A percentile compares a stretch with the other conserved stretches of the same genome.
phyloP scores from a whole-genome alignment of 2,888 invertebrate genomes.

The Fragum sueziense region DNA sequence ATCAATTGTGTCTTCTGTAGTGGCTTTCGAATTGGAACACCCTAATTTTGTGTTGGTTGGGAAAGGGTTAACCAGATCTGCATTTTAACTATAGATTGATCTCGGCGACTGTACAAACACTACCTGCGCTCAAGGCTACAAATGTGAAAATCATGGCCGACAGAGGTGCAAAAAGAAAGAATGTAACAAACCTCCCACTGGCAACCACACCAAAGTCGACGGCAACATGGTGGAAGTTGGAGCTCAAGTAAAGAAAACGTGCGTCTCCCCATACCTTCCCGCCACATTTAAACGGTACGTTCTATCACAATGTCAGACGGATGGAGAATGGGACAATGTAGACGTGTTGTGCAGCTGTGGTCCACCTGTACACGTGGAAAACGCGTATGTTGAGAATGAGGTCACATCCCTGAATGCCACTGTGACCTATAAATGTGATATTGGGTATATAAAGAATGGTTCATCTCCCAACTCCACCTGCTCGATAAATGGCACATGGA shows the following conservation, averaged over 20 bases:
- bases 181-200: neutral
- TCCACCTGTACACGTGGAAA: neutral
- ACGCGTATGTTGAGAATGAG: neutral
- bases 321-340: neutral
- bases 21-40: too few species aligned
- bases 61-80: too few species aligned
- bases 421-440: neutral
- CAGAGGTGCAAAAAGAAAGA: neutral
- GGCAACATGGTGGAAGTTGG: neutral
- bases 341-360: neutral
- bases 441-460: neutral
- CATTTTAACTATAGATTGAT: too few species aligned
- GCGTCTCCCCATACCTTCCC: neutral
- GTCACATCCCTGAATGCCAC: neutral
- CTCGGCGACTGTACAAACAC: too few species aligned
- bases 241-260: neutral
- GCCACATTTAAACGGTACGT: neutral
- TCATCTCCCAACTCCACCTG: neutral
- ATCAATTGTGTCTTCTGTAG: too few species aligned
- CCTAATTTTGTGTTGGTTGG: too few species aligned
- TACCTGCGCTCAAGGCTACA: too few species aligned
- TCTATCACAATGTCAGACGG: neutral
- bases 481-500: neutral
- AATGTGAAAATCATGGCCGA: too few species aligned
- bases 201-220: neutral